phyloP scores from a whole-genome alignment of 2,888 invertebrate species.

The Papilio gigon region DNA sequence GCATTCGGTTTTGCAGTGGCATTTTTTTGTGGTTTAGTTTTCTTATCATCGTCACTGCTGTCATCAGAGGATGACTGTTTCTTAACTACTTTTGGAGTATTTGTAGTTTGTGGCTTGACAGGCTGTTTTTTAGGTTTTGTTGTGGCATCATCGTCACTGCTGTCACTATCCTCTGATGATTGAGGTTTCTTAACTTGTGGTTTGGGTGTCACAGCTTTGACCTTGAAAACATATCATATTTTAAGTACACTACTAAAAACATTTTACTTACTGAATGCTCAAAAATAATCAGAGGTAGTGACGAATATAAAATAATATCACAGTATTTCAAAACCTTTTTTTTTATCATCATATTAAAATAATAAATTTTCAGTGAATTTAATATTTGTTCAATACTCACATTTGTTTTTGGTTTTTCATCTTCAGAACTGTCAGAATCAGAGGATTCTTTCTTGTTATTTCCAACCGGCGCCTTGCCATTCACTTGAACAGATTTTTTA shows the following conservation, averaged over 20 bases:
- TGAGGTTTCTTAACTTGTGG: slow-evolving; percentile 62
- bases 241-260: slow-evolving; percentile 1
- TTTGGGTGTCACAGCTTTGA: slow-evolving; percentile 50
- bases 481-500: slow-evolving; percentile 58
- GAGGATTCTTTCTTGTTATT: slow-evolving; percentile 67
- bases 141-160: slow-evolving; percentile 64
- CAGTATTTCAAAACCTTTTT: slow-evolving; percentile 50
- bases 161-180: slow-evolving; percentile 63
- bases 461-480: slow-evolving; percentile 60
- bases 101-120: slow-evolving; percentile 53
- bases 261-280: not conserved
- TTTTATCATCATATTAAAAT: slow-evolving; percentile 59
- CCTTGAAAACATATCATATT: slow-evolving; percentile 42
- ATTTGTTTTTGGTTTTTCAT: slow-evolving; percentile 58
- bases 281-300: slow-evolving; percentile 69
- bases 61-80: slow-evolving; percentile 58
- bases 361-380: not conserved
- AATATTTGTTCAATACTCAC: slow-evolving; percentile 32
- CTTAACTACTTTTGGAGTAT: slow-evolving; percentile 49
- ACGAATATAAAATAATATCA: slow-evolving; percentile 65
- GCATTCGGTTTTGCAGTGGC: slow-evolving; percentile 37
- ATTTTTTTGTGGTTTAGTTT: slow-evolving; percentile 51
- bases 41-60: slow-evolving; percentile 62
- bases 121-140: slow-evolving; percentile 52
- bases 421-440: slow-evolving; percentile 72